Base-by-base conservation (phyloP, 1,140 invertebrate genomes). In the Linepithema humile region DNA sequence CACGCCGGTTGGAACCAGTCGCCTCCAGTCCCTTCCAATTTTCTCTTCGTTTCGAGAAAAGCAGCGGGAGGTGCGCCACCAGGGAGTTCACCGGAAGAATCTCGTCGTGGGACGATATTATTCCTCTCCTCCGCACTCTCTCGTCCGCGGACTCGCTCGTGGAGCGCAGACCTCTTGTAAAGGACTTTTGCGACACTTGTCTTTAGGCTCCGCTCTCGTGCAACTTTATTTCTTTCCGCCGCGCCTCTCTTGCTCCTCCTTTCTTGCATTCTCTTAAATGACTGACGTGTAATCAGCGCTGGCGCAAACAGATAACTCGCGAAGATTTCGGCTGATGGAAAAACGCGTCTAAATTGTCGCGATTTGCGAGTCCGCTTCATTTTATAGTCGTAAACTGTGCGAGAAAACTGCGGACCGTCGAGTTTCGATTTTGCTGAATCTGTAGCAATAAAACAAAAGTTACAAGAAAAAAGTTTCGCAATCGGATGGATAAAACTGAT, bases 21-120 rank as follows among this genome's bases (percentile, higher is more conserved):
- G 86, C 78, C 85, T 77, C 55, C 80, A 85, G 88, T 87, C 90
- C 88, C 86, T 90, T 89, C 88, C 91, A 91, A 92, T 92, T 92
- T 92, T 91, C 90, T 89, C 90, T 91, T 90, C 90, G 88, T 92
- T 91, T 84, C 84, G 83, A 77, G 82, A 74, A 82, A 85, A 84
- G 77, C 73, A 40, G 59, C 43, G 85, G 85, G 80, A 62, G 85
- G 87, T 85, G 65, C 85, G 88, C 80, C 88, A 89, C 88, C 26
- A 70, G 90, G 88, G 88, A 90, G 86, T 85, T 89, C 83, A 69
- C 67, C 60, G 84, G 73, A 80, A 84, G 88, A 85, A 90, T 90
- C 89, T 89, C 84, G 85, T 86, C 86, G 70, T 72, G 83, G 80
- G 85, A 90, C 87, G 83, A 89, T 91, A 91, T 91, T 91, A 91